A percentile compares a stretch with the other conserved stretches of the same genome.
phyloP scores from a whole-genome alignment of 2,797 vertebrate species.

The Apodemus agrarius region DNA sequence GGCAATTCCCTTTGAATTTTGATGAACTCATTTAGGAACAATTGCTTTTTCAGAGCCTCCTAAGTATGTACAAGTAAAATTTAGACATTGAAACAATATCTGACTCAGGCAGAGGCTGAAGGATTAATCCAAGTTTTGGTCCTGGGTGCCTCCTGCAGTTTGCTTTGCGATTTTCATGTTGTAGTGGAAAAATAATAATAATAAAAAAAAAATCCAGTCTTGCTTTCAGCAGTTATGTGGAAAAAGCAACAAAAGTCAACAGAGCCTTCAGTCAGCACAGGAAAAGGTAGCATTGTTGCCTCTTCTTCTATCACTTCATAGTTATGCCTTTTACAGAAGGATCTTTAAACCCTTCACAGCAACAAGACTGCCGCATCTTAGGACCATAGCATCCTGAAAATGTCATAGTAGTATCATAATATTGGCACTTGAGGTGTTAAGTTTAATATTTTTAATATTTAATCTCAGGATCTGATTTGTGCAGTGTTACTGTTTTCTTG shows the following conservation, averaged over 20 bases:
- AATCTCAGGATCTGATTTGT: neutral
- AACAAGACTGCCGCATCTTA: neutral
- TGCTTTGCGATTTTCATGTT: conserved; percentile 26
- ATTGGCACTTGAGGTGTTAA: conserved; percentile 36
- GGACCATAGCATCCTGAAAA: neutral
- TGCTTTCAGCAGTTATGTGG: neutral
- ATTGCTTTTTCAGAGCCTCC: neutral
- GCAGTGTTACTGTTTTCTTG: conserved; percentile 28
- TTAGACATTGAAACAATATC: neutral
- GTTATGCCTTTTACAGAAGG: neutral
- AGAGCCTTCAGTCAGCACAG: neutral
- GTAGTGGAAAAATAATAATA: neutral
- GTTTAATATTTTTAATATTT: conserved; percentile 43
- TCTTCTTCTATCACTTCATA: neutral
- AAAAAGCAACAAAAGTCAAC: neutral
- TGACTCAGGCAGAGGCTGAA: neutral
- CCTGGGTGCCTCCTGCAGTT: neutral
- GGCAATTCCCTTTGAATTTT: conserved; percentile 54
- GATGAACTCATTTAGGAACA: conserved; percentile 25
- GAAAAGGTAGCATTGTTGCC: neutral
- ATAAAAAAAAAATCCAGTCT: neutral
- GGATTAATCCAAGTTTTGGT: neutral
- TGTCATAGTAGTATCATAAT: conserved; percentile 4
- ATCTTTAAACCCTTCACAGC: neutral
- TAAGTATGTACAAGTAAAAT: neutral